Evolutionary conservation across 2,113 vertebrate genomes (phyloP).

Genomic region (Laterallus jamaicensis): DNA sequence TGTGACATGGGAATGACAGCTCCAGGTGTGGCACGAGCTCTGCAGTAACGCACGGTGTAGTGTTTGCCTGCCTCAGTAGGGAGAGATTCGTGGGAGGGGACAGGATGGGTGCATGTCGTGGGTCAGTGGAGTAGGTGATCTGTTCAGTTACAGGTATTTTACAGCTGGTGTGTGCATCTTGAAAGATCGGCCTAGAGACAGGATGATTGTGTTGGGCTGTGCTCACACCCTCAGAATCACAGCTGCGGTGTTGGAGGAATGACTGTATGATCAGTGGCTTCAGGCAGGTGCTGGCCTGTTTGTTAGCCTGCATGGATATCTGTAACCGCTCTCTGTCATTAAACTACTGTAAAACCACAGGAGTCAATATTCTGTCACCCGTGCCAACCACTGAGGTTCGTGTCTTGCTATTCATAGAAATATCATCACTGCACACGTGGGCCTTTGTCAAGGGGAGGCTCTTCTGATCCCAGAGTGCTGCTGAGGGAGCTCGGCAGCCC

Average conservation of each 20-base stretch:
- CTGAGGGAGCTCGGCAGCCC: background rate
- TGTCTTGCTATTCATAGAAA: background rate
- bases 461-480: background rate
- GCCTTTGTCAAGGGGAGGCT: background rate
- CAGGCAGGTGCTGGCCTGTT: background rate
- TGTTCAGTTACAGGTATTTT: background rate
- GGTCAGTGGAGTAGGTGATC: background rate
- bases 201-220: background rate
- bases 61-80: background rate
- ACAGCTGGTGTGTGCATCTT: background rate
- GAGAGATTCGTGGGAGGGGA: background rate
- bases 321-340: background rate
- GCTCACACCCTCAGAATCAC: background rate
- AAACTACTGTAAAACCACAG: background rate
- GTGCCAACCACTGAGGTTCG: background rate
- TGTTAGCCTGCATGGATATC: background rate
- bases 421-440: background rate
- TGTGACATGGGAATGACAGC: background rate
- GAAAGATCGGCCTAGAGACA: background rate
- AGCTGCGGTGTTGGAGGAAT: background rate
- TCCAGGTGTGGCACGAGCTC: background rate
- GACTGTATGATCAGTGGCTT: background rate
- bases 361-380: background rate
- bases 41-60: fast-evolving
- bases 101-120: background rate